Base-by-base conservation (phyloP, 2,888 invertebrate genomes). In the Apamea monoglypha region DNA sequence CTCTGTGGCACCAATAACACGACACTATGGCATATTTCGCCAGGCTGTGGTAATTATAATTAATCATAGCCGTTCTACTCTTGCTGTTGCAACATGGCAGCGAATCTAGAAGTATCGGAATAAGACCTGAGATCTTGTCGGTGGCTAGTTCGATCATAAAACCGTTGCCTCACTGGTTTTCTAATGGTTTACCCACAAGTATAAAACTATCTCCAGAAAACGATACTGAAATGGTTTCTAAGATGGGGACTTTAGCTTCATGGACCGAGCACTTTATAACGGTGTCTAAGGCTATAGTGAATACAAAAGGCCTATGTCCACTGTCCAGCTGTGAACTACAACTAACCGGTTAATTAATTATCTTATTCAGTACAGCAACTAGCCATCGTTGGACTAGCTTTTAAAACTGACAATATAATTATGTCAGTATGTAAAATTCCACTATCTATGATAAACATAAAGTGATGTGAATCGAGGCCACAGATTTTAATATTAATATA, bases 41-140 rank as follows among this genome's bases (percentile, higher is more conserved):
- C 66, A 77, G 53, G 4, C 59, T 59, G 63, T 59, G 59, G 32
- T 68, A 44, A 83, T 79, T 59, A 44, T 59, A 61, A 79, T 73
- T 64, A 83, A 73, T 83, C 79, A 56, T 63, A 73, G 50, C 64
- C 64, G 71, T 21, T 36, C 16, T 61, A 50, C 68, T 83, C 7
- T 50, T 21, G 40, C 8, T 40, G 29, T 64, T 78, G 83, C 73
- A 50, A 79, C 29, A 74, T 40, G 32, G 12, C 16, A 29, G 36
- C 59, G 5, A 59, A 73, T 79, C 69, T 61, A 78, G 67, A 29
- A 71, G 36, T 68, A 36, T 36, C 44, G 61, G 10, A 67, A 18
- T 64, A 70, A 32, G 69, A 47, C 29, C 40, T 32, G 8, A 40
- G 40, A 75, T 44, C 14, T 53, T 56, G 50, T 32, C 32, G 5